Percentiles rank a stretch among this genome's conserved stretches.
These are phyloP conservation scores for Ceyx margarethae DNA, from an alignment of 2,113 vertebrate species.

Conservation along the genomic window DNA sequence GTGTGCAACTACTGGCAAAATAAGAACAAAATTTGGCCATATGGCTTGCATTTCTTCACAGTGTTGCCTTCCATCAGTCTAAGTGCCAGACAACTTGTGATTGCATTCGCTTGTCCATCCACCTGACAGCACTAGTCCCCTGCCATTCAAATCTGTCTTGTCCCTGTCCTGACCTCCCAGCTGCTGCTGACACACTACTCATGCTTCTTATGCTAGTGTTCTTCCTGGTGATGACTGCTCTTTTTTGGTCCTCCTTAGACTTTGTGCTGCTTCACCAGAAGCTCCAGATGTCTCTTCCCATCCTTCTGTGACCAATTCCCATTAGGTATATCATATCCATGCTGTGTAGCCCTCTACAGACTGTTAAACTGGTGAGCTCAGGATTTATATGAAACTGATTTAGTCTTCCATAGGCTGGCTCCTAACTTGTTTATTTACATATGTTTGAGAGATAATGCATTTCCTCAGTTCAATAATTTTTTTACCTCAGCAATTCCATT, in stretches of 20 bases:
- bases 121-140: not conserved
- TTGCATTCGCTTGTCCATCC: not conserved
- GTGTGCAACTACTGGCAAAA: not conserved
- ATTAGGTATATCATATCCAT: not conserved
- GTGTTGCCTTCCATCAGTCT: not conserved
- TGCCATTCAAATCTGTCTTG: not conserved
- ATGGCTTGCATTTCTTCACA: not conserved
- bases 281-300: not conserved
- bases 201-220: not conserved
- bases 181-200: not conserved
- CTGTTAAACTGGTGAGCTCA: not conserved
- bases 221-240: not conserved
- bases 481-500: not conserved
- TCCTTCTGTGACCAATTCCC: rapidly evolving
- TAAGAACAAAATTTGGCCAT: not conserved
- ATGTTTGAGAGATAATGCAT: not conserved
- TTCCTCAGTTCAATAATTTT: not conserved
- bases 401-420: not conserved
- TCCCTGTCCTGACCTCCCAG: rapidly evolving
- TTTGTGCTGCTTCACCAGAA: not conserved
- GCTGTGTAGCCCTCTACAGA: not conserved
- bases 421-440: not conserved
- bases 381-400: not conserved
- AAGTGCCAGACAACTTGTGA: not conserved
- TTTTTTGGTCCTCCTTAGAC: not conserved